These are phyloP conservation scores for Entomyzon cyanotis DNA, from an alignment of 2,113 vertebrate genomes.

Conservation along the genomic window DNA sequence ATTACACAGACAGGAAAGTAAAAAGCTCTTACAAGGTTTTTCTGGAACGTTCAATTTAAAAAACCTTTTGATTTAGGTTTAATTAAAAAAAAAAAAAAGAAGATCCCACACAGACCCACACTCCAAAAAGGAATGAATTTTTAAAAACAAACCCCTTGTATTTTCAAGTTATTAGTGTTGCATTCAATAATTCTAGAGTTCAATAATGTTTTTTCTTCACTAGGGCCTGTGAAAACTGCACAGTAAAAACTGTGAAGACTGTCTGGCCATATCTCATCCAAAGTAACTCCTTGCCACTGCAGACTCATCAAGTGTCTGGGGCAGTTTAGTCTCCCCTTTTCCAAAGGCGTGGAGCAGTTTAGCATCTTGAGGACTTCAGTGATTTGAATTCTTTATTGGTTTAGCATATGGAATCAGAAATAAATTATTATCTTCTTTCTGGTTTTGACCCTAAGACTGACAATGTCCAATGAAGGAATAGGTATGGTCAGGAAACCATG, in stretches of 20 bases:
- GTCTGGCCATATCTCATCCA: background rate
- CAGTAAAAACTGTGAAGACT: background rate
- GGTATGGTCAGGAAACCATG: background rate
- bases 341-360: rapidly evolving
- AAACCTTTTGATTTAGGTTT: background rate
- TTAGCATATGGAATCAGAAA: background rate
- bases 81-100: background rate
- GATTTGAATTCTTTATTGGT: background rate
- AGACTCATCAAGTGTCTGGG: background rate
- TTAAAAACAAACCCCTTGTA: background rate
- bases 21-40: background rate
- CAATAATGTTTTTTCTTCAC: background rate
- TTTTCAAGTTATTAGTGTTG: background rate
- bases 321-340: background rate
- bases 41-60: background rate
- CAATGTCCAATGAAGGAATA: background rate
- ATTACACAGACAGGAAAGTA: background rate
- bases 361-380: background rate
- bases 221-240: background rate
- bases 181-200: background rate
- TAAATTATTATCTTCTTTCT: background rate
- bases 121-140: rapidly evolving
- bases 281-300: background rate
- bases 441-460: background rate
- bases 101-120: rapidly evolving